Evolutionary conservation across 2,888 invertebrate species (phyloP).

Genomic region (Peribatodes rhomboidaria): DNA sequence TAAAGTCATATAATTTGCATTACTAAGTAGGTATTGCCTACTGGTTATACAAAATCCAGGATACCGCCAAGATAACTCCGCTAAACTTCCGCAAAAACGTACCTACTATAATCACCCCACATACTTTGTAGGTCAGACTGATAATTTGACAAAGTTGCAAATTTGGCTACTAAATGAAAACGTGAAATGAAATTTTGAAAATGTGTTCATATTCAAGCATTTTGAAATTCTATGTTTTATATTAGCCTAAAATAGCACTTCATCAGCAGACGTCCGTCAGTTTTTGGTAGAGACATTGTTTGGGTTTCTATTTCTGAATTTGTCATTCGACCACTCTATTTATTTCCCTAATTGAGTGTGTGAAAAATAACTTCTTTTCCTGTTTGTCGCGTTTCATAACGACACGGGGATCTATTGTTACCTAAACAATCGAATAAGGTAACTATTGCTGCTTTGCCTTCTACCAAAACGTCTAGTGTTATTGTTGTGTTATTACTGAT

Average conservation of each 20-base stretch:
- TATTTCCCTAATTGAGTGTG: conserved; percentile 34
- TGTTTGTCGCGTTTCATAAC: conserved; percentile 21
- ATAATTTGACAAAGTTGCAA: background rate
- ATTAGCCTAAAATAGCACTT: background rate
- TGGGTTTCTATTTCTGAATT: conserved; percentile 38
- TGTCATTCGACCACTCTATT: conserved; percentile 38
- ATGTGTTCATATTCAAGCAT: no score
- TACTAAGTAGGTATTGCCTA: no score
- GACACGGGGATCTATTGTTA: conserved; percentile 34
- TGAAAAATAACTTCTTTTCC: conserved; percentile 33
- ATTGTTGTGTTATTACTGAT: conserved; percentile 20
- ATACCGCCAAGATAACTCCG: background rate
- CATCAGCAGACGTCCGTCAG: conserved; percentile 7
- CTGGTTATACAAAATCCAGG: background rate
- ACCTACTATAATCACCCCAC: background rate
- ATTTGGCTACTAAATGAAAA: background rate
- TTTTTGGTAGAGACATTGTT: conserved; percentile 37
- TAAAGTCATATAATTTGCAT: no score
- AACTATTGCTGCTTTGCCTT: background rate
- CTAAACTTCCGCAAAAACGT: background rate
- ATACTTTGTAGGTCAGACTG: conserved; percentile 10
- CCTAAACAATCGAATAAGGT: conserved; percentile 34
- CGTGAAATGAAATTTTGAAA: background rate
- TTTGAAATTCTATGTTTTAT: background rate
- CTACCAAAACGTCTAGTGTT: background rate